Conservation (phyloP, 2,113 vertebrate genomes). For the Nannobrachium achirus region DNA sequence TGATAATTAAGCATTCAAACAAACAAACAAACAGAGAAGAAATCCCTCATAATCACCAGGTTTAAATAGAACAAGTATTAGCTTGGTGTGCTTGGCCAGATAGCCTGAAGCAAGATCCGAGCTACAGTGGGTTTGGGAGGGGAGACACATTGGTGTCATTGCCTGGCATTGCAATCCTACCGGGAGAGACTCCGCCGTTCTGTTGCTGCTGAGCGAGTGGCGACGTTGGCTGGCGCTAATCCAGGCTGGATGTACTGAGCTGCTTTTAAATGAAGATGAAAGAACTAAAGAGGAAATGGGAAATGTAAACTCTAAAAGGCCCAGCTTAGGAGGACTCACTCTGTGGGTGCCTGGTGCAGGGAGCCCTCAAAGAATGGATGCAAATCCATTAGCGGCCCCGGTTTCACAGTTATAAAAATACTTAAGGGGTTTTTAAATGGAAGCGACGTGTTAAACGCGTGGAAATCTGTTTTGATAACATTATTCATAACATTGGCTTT, state of each 20-base stretch:
- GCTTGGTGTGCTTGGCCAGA: conserved; percentile 64
- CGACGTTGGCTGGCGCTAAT: conserved; percentile 71
- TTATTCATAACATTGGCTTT: conserved; percentile 84
- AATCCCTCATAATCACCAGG: conserved; percentile 69
- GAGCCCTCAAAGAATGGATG: conserved; percentile 67
- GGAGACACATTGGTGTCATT: conserved; percentile 70
- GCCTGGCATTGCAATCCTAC: conserved; percentile 69
- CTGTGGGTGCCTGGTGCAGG: conserved; percentile 31
- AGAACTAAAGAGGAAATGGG: conserved; percentile 72
- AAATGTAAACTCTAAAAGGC: conserved; percentile 78
- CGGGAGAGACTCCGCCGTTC: conserved; percentile 58
- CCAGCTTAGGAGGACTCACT: conserved; percentile 67
- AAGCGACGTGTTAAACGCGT: conserved; percentile 80
- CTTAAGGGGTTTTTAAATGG: conserved; percentile 80
- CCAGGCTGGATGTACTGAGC: conserved; percentile 73
- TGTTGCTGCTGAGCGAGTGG: conserved; percentile 45
- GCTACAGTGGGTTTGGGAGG: conserved; percentile 39
- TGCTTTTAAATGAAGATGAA: conserved; percentile 75
- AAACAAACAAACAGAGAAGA: conserved; percentile 71
- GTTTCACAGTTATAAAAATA: conserved; percentile 83
- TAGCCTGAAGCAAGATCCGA: conserved; percentile 69
- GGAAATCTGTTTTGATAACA: conserved; percentile 88
- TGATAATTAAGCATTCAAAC: conserved; percentile 76
- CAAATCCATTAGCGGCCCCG: conserved; percentile 80
- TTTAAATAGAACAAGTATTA: conserved; percentile 76